Conservation (phyloP, 1,140 invertebrate genomes). For the Asobara japonica region DNA sequence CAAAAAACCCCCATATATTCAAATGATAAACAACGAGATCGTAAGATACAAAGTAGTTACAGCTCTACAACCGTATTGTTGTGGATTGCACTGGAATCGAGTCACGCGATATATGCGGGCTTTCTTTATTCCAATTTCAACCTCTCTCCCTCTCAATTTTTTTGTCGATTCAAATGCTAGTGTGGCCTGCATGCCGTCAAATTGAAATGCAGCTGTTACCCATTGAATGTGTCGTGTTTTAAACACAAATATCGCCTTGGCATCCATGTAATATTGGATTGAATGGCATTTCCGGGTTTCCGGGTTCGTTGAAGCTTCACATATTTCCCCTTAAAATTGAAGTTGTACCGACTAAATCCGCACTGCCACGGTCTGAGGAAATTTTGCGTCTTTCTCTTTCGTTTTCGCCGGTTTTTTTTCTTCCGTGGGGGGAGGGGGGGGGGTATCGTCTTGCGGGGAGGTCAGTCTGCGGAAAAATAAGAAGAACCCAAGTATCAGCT, state of each 20-base stretch:
- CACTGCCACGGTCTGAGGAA: not conserved
- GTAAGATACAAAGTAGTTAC: not conserved
- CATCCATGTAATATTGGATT: conserved; percentile 21
- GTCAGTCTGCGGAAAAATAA: conserved; percentile 19
- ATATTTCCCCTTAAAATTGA: conserved; percentile 4
- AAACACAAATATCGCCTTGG: conserved; percentile 18
- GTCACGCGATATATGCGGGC: conserved; percentile 14
- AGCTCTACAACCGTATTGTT: not conserved
- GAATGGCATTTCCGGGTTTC: not conserved
- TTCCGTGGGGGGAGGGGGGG: too few species aligned
- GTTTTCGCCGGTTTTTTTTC: not conserved
- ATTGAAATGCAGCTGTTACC: conserved; percentile 31
- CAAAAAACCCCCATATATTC: not conserved
- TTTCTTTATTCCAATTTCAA: not conserved
- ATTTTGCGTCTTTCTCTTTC: not conserved
- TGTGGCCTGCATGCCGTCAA: conserved; percentile 6
- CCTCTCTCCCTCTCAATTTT: not conserved
- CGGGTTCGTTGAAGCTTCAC: not conserved
- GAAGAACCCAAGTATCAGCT: conserved; percentile 20
- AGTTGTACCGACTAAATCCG: not conserved
- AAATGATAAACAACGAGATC: conserved; percentile 2
- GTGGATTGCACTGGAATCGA: conserved; percentile 4
- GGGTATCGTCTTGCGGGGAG: conserved; percentile 9
- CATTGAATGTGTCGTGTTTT: not conserved
- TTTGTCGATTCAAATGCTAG: not conserved